These are phyloP conservation scores for Melopsittacus undulatus DNA, from an alignment of 2,797 vertebrate species.

Conservation along the genomic window DNA sequence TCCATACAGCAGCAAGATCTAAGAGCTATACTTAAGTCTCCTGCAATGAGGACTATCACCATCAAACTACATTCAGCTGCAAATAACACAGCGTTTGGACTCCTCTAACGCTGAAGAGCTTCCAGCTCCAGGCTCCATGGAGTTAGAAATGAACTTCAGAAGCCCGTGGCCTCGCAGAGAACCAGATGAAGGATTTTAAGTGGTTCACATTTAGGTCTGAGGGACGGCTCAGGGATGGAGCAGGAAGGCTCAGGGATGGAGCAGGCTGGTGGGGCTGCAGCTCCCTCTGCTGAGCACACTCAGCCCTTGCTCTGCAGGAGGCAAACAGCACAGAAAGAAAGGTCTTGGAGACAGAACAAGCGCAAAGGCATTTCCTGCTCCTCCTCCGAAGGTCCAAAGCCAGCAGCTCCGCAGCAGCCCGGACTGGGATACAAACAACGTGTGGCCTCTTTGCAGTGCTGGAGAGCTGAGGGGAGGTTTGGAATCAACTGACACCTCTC, in stretches of 20 bases:
- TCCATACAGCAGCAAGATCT: background rate
- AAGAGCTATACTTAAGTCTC: background rate
- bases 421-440: rapidly evolving
- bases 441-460: rapidly evolving
- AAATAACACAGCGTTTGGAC: background rate
- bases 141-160: background rate
- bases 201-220: background rate
- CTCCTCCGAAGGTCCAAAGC: background rate
- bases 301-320: background rate
- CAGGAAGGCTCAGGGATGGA: background rate
- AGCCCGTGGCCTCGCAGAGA: background rate
- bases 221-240: background rate
- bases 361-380: background rate
- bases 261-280: background rate
- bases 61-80: background rate
- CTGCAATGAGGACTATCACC: background rate
- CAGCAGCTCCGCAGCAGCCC: rapidly evolving
- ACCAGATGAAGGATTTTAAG: background rate
- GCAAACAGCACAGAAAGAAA: rapidly evolving
- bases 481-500: rapidly evolving
- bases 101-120: background rate
- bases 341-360: rapidly evolving
- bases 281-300: slow-evolving; percentile 68
- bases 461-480: background rate
- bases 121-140: background rate